A percentile compares a stretch with the other conserved stretches of the same genome.
phyloP scores from a whole-genome alignment of 2,888 invertebrate species.

The Hipparchia semele region DNA sequence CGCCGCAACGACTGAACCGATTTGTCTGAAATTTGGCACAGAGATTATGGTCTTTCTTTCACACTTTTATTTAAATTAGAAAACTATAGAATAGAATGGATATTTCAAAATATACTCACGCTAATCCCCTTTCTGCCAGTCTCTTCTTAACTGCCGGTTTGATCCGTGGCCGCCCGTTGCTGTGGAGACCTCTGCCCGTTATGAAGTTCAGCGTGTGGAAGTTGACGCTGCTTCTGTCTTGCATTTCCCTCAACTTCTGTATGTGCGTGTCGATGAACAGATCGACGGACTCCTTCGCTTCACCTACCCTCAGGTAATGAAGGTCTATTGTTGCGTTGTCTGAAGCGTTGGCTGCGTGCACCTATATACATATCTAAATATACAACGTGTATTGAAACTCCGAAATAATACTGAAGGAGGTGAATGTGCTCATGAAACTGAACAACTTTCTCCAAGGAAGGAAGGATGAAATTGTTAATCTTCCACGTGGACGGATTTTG shows the following conservation, averaged over 20 bases:
- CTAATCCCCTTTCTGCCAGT: slow-evolving; percentile 83
- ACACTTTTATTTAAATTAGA: too few relatives aligned
- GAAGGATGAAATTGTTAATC: too few relatives aligned
- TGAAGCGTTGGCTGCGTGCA: slow-evolving; percentile 53
- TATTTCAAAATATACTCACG: slow-evolving; percentile 66
- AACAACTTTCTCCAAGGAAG: too few relatives aligned
- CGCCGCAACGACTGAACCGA: too few relatives aligned
- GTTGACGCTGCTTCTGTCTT: slow-evolving; percentile 31
- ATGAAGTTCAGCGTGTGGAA: slow-evolving; percentile 84
- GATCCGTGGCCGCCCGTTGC: slow-evolving; percentile 86
- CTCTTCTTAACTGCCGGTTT: slow-evolving; percentile 88
- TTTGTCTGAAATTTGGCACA: neutral
- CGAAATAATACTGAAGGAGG: too few relatives aligned
- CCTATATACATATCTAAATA: slow-evolving; percentile 45
- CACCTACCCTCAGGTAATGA: slow-evolving; percentile 89
- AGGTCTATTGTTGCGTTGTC: slow-evolving; percentile 86
- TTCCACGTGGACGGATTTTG: too few relatives aligned
- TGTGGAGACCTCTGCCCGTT: slow-evolving; percentile 91
- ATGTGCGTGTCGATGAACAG: slow-evolving; percentile 87
- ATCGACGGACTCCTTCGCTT: slow-evolving; percentile 88
- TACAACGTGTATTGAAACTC: too few relatives aligned
- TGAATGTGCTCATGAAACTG: too few relatives aligned
- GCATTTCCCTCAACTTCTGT: slow-evolving; percentile 66
- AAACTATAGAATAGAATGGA: neutral
- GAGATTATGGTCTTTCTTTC: too few relatives aligned